Conservation (phyloP, 2,113 vertebrate species). For the Vanacampus margaritifer region DNA sequence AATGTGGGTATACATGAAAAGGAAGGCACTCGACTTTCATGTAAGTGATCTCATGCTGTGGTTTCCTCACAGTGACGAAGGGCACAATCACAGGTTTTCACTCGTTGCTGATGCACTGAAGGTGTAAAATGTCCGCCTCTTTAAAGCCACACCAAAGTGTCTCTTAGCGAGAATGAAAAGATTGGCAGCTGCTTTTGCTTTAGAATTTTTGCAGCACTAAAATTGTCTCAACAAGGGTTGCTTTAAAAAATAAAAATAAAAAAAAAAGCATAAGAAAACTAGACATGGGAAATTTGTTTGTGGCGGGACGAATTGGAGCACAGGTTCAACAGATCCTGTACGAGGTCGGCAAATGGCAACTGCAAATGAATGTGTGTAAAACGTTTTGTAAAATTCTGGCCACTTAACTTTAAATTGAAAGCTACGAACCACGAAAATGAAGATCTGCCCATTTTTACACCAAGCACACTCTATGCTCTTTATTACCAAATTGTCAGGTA, state of each 20-base stretch:
- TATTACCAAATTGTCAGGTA: too few species aligned
- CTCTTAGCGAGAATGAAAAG: background rate
- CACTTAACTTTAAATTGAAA: too few species aligned
- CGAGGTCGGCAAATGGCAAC: too few species aligned
- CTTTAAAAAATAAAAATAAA: background rate
- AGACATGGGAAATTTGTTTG: too few species aligned
- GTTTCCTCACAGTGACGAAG: background rate
- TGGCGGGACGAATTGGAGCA: too few species aligned
- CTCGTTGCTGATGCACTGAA: background rate
- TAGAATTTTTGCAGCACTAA: background rate
- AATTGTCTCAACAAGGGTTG: background rate
- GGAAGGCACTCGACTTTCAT: background rate
- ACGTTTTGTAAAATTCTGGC: too few species aligned
- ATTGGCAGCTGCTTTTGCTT: background rate
- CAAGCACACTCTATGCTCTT: too few species aligned
- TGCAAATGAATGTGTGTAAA: too few species aligned
- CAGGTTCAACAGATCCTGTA: too few species aligned
- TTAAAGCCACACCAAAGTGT: too few species aligned
- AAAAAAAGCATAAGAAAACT: background rate
- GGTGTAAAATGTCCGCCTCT: background rate
- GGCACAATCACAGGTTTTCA: conserved; percentile 3
- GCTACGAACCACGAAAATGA: too few species aligned
- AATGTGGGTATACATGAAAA: background rate
- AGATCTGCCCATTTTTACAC: too few species aligned
- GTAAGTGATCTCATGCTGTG: background rate